Conservation (phyloP, 2,797 vertebrate genomes). For the Kryptolebias ocellatus region DNA sequence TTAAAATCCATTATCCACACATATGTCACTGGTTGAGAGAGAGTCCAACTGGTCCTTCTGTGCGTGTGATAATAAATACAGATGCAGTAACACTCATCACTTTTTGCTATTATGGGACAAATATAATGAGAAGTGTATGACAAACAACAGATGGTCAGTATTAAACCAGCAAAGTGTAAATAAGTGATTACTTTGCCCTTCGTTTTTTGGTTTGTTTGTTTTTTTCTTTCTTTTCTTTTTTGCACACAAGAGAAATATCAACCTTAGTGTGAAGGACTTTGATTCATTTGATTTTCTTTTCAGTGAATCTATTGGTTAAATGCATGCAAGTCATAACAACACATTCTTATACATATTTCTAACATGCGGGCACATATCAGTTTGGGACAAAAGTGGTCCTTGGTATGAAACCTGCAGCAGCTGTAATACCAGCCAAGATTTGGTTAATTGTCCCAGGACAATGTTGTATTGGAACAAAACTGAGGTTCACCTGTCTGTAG, state of each 20-base stretch:
- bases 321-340: neutral
- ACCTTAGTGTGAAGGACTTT: neutral
- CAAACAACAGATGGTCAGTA: constrained; percentile 43
- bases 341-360: too few relatives aligned
- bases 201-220: neutral
- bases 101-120: constrained; percentile 34
- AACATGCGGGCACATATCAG: too few relatives aligned
- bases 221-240: neutral
- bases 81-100: constrained; percentile 17
- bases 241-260: neutral
- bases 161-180: constrained; percentile 30
- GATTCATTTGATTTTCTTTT: constrained; percentile 6
- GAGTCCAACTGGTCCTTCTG: constrained; percentile 1
- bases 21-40: constrained; percentile 11
- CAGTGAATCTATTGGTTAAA: neutral
- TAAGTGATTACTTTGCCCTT: constrained; percentile 1
- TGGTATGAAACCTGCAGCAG: neutral
- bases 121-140: constrained; percentile 39
- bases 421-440: constrained; percentile 15
- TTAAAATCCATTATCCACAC: constrained; percentile 55
- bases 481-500: neutral
- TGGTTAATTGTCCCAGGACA: constrained; percentile 3
- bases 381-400: too few relatives aligned
- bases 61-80: constrained; percentile 20
- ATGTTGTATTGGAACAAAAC: constrained; percentile 15